phyloP scores from a whole-genome alignment of 2,113 vertebrate genomes.

The Gnathonemus echidnorhynchus region DNA sequence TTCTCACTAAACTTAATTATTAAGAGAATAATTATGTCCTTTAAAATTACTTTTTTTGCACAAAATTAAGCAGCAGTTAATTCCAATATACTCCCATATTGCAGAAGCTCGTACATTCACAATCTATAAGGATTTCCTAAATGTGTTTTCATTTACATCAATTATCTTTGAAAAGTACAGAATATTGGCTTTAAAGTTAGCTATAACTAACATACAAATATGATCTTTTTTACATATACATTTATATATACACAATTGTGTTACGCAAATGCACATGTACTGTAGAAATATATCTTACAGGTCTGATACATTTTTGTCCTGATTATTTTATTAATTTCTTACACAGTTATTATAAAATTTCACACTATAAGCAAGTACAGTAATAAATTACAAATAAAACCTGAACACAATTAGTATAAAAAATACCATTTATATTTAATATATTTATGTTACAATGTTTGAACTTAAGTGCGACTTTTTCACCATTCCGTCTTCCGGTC shows the following conservation, averaged over 20 bases:
- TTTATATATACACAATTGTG: conserved; percentile 54
- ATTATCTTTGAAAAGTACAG: conserved; percentile 65
- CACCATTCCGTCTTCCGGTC: not conserved
- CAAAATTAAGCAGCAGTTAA: conserved; percentile 71
- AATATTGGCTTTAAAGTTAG: conserved; percentile 53
- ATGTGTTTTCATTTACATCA: conserved; percentile 70
- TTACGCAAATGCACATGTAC: conserved; percentile 75
- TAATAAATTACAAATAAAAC: conserved; percentile 21
- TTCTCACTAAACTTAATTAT: conserved; percentile 55
- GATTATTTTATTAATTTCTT: conserved; percentile 19
- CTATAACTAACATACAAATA: conserved; percentile 71
- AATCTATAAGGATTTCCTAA: conserved; percentile 69
- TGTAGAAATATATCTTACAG: conserved; percentile 75
- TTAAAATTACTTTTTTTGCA: conserved; percentile 62
- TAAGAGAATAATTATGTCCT: conserved; percentile 50
- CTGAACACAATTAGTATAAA: conserved; percentile 23
- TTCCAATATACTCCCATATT: conserved; percentile 62
- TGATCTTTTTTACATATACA: conserved; percentile 61
- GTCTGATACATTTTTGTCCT: conserved; percentile 54
- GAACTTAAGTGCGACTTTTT: not conserved
- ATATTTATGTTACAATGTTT: conserved; percentile 18
- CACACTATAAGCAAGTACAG: conserved; percentile 28
- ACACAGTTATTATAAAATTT: conserved; percentile 21
- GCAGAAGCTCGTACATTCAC: conserved; percentile 74
- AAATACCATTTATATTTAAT: conserved; percentile 18